Evolutionary conservation across 2,888 invertebrate genomes (phyloP).

Genomic region (Drosophila flavopinicola): DNA sequence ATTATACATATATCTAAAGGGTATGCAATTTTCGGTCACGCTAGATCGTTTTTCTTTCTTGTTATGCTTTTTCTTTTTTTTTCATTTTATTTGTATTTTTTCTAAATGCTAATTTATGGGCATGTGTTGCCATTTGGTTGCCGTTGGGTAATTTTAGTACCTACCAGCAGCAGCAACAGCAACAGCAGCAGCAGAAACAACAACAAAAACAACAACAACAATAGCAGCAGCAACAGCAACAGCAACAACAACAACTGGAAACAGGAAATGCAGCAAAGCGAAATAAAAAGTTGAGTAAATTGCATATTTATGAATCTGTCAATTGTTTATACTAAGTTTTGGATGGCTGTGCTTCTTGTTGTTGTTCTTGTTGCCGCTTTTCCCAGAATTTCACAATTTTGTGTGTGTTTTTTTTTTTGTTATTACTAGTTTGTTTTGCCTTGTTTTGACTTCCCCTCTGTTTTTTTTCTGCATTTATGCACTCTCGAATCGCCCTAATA

Average conservation of each 20-base stretch:
- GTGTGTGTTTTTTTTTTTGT: too few relatives aligned
- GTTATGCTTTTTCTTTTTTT: constrained; percentile 35
- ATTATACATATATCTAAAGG: constrained; percentile 8
- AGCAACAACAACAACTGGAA: constrained; percentile 58
- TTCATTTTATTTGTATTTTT: constrained; percentile 43
- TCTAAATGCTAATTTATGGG: constrained; percentile 80
- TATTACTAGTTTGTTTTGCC: constrained; percentile 46
- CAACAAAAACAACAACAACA: constrained; percentile 17
- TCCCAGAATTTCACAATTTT: constrained; percentile 71
- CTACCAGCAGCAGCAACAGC: constrained; percentile 44
- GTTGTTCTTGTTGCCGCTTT: constrained; percentile 40
- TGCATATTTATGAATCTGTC: constrained; percentile 81
- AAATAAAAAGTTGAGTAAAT: constrained; percentile 79
- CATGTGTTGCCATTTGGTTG: constrained; percentile 81
- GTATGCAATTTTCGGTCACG: constrained; percentile 7
- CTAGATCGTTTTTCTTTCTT: constrained; percentile 23
- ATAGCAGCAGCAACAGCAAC: constrained; percentile 18
- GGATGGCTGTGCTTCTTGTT: constrained; percentile 20
- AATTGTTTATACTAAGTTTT: constrained; percentile 75
- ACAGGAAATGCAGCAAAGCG: constrained; percentile 79
- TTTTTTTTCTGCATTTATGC: constrained; percentile 31
- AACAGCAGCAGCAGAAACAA: constrained; percentile 26
- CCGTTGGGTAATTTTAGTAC: constrained; percentile 80
- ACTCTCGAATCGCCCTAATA: constrained; percentile 38
- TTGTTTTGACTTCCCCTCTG: constrained; percentile 16